phyloP scores from a whole-genome alignment of 2,888 invertebrate species.

The Leptopterna dolabrata region DNA sequence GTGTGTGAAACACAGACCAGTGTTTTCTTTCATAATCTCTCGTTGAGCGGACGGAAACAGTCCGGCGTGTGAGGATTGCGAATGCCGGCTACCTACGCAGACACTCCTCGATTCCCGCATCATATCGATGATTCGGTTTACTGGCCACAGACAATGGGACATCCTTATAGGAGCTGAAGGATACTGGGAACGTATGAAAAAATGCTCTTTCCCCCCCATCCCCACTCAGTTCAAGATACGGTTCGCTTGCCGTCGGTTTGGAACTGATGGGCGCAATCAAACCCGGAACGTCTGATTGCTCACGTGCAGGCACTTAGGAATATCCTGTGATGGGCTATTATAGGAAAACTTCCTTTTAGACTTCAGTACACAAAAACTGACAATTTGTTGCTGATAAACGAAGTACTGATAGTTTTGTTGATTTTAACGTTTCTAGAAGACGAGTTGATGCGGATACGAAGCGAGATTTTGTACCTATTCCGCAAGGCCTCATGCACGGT shows the following conservation, averaged over 20 bases:
- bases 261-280: not conserved
- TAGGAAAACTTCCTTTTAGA: not conserved
- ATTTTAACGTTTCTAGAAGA: no score
- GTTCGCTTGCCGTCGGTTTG: not conserved
- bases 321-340: no score
- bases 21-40: no score
- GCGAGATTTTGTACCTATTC: no score
- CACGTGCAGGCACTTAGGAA: no score
- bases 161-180: not conserved
- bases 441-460: no score
- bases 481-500: no score
- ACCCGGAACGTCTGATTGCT: not conserved
- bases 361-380: no score
- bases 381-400: no score
- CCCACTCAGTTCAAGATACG: not conserved
- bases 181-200: not conserved
- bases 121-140: conserved; percentile 26
- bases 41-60: no score
- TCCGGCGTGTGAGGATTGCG: not conserved
- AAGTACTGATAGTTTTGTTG: no score
- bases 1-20: no score
- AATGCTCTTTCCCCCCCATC: not conserved
- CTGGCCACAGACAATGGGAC: conserved; percentile 11
- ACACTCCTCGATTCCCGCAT: not conserved
- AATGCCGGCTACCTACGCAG: not conserved